These are phyloP conservation scores for Tokudaia muenninki DNA, from an alignment of 2,797 vertebrate genomes.

Conservation along the genomic window DNA sequence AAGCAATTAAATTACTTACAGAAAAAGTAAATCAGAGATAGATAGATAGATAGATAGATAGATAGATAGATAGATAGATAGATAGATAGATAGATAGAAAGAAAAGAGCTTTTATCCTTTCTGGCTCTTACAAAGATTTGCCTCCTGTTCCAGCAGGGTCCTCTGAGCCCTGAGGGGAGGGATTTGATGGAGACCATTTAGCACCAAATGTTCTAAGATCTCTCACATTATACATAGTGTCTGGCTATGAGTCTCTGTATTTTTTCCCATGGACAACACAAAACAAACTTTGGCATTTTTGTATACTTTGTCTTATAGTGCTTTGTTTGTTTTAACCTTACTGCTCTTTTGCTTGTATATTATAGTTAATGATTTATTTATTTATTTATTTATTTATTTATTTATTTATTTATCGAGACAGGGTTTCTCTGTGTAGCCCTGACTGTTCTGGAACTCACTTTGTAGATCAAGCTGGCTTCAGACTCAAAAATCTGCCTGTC, in stretches of 20 bases:
- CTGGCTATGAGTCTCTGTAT: neutral
- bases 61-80: no score
- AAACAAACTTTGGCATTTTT: neutral
- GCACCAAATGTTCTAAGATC: neutral
- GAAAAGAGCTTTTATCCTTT: no score
- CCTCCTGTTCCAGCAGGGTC: neutral
- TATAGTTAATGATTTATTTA: neutral
- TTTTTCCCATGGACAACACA: neutral
- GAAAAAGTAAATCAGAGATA: neutral
- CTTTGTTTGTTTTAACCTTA: neutral
- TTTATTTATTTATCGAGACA: no score
- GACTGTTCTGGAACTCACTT: no score
- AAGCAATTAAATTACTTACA: neutral
- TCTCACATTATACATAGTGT: neutral
- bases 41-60: no score
- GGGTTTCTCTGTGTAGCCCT: no score
- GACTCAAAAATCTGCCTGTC: no score
- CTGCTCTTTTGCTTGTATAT: neutral
- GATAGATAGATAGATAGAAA: no score
- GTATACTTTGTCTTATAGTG: neutral
- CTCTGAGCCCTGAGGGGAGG: neutral
- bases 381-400: no score
- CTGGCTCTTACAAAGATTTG: neutral
- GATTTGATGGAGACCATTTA: neutral
- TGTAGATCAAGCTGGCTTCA: no score